phyloP scores from a whole-genome alignment of 2,797 vertebrate genomes.

The Vireo griseus region DNA sequence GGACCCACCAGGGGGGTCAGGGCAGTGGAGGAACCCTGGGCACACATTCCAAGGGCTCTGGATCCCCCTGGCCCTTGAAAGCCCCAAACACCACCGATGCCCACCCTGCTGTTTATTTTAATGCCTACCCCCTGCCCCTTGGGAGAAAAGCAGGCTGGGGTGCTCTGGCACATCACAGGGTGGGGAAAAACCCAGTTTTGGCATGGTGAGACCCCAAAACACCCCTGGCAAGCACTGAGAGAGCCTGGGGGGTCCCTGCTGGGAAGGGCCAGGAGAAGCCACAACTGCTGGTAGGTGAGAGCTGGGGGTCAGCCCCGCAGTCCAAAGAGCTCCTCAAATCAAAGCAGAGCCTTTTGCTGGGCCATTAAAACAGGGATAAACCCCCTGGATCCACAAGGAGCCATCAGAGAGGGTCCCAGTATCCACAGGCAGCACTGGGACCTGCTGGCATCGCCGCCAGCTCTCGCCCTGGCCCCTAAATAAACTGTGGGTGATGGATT shows the following conservation, averaged over 20 bases:
- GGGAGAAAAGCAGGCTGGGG: not conserved
- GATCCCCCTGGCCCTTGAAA: not conserved
- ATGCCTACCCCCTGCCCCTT: accelerated
- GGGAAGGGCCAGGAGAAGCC: not conserved
- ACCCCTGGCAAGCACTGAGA: accelerated
- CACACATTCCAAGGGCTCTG: not conserved
- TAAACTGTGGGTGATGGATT: not conserved
- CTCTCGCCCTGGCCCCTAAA: not conserved
- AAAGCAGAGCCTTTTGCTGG: not conserved
- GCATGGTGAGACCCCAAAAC: not conserved
- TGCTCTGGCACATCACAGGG: accelerated
- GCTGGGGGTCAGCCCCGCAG: not conserved
- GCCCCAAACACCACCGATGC: accelerated
- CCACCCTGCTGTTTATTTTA: not conserved
- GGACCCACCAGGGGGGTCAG: not conserved
- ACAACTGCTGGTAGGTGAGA: accelerated
- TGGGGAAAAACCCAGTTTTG: accelerated
- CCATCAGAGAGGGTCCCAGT: not conserved
- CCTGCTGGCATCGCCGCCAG: not conserved
- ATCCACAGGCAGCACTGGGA: not conserved
- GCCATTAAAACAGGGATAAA: not conserved
- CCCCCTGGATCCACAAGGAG: accelerated
- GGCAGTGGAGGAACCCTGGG: not conserved
- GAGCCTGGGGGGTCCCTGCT: not conserved
- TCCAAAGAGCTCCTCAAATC: accelerated